A percentile compares a stretch with the other conserved stretches of the same genome.
These are phyloP conservation scores for Caerostris extrusa DNA, from an alignment of 1,140 invertebrate genomes.

Conservation along the genomic window DNA sequence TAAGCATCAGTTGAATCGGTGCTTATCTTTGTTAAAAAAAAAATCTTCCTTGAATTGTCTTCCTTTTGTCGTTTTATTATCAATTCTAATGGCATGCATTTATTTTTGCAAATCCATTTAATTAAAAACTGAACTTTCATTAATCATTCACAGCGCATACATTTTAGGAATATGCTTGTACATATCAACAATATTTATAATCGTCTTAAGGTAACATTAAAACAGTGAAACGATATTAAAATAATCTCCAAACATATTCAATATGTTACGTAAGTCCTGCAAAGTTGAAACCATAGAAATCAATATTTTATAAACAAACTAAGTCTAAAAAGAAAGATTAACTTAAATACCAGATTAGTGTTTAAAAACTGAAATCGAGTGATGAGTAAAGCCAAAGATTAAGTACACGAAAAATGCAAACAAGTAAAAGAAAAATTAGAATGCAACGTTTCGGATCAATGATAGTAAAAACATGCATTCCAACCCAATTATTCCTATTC, in stretches of 20 bases:
- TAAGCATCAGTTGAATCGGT: too few relatives aligned
- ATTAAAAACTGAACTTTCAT: too few relatives aligned
- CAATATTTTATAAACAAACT: not conserved
- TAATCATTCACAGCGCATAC: too few relatives aligned
- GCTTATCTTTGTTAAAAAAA: too few relatives aligned
- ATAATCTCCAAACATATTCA: not conserved
- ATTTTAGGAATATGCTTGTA: too few relatives aligned
- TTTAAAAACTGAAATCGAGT: not conserved
- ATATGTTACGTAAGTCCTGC: not conserved
- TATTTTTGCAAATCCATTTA: too few relatives aligned
- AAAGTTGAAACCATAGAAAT: not conserved
- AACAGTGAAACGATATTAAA: not conserved
- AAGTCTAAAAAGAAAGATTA: not conserved
- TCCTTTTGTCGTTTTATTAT: too few relatives aligned
- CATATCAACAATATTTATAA: too few relatives aligned
- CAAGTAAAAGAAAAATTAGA: not conserved
- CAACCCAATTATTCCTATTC: constrained; percentile 26
- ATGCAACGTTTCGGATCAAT: not conserved
- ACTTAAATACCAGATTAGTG: not conserved
- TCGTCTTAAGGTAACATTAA: too few relatives aligned
- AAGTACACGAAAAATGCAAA: not conserved
- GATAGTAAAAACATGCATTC: constrained; percentile 9
- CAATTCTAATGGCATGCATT: too few relatives aligned
- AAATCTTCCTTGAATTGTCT: too few relatives aligned
- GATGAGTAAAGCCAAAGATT: not conserved